phyloP scores from a whole-genome alignment of 1,140 invertebrate species.

The Drosophila melanica region DNA sequence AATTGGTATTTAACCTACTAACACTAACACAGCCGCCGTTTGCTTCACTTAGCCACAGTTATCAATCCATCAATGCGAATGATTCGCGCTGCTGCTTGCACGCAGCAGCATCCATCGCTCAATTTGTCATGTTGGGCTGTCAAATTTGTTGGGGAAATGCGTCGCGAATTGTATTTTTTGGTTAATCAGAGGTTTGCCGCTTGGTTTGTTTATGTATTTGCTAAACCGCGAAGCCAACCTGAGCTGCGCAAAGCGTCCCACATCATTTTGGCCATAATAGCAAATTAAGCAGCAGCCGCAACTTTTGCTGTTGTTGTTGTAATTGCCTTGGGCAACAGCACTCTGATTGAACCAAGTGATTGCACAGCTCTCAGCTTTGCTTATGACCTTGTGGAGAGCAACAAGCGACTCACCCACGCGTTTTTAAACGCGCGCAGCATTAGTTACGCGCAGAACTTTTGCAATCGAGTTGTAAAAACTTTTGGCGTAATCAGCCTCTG shows the following conservation, averaged over 20 bases:
- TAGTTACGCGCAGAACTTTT: conserved; percentile 30
- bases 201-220: background rate
- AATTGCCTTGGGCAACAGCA: conserved; percentile 35
- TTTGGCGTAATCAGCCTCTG: background rate
- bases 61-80: conserved; percentile 34
- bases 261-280: conserved; percentile 37
- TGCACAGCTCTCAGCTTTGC: conserved; percentile 25
- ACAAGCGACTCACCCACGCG: conserved; percentile 29
- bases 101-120: conserved; percentile 43
- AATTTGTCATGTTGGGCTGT: conserved; percentile 46
- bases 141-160: conserved; percentile 59
- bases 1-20: conserved; percentile 68
- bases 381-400: conserved; percentile 30
- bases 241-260: conserved; percentile 21
- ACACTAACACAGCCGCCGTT: conserved; percentile 31
- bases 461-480: conserved; percentile 1
- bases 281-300: conserved; percentile 39
- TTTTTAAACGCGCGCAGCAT: conserved; percentile 13
- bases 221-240: background rate
- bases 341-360: conserved; percentile 29
- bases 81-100: conserved; percentile 14
- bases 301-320: conserved; percentile 4
- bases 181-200: conserved; percentile 11
- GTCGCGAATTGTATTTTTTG: conserved; percentile 50
- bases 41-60: conserved; percentile 44